phyloP scores from a whole-genome alignment of 2,888 invertebrate genomes.

The Luperina nickerlii region DNA sequence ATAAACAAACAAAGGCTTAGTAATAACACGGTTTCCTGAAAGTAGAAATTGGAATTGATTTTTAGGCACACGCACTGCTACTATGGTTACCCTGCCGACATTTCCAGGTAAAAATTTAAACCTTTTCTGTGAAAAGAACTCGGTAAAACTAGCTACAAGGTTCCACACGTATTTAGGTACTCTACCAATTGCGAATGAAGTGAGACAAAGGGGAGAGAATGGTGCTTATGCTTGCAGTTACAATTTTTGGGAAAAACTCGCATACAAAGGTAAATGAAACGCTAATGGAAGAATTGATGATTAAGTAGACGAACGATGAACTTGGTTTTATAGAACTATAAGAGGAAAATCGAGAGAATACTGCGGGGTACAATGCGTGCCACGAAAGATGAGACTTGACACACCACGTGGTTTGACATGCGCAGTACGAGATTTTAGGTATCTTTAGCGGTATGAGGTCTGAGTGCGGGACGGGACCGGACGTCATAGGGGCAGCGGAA shows the following conservation, averaged over 20 bases:
- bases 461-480: too few relatives aligned
- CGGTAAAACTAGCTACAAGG: conserved; percentile 25
- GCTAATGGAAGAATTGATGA: conserved; percentile 12
- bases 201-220: conserved; percentile 20
- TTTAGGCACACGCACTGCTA: conserved; percentile 37
- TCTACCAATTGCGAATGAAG: conserved; percentile 34
- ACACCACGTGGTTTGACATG: too few relatives aligned
- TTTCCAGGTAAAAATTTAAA: conserved; percentile 32
- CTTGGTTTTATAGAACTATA: not conserved
- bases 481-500: too few relatives aligned
- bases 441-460: too few relatives aligned
- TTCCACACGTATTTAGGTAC: conserved; percentile 35
- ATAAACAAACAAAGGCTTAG: conserved; percentile 39
- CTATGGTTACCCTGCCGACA: conserved; percentile 7
- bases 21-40: conserved; percentile 52
- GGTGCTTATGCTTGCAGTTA: conserved; percentile 8
- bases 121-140: conserved; percentile 26
- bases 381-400: too few relatives aligned
- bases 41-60: conserved; percentile 53
- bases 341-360: not conserved
- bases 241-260: conserved; percentile 17
- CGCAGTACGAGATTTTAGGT: too few relatives aligned
- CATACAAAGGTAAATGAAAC: not conserved
- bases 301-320: not conserved
- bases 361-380: too few relatives aligned